phyloP scores from a whole-genome alignment of 1,140 invertebrate genomes.

The Drosophila simulans region DNA sequence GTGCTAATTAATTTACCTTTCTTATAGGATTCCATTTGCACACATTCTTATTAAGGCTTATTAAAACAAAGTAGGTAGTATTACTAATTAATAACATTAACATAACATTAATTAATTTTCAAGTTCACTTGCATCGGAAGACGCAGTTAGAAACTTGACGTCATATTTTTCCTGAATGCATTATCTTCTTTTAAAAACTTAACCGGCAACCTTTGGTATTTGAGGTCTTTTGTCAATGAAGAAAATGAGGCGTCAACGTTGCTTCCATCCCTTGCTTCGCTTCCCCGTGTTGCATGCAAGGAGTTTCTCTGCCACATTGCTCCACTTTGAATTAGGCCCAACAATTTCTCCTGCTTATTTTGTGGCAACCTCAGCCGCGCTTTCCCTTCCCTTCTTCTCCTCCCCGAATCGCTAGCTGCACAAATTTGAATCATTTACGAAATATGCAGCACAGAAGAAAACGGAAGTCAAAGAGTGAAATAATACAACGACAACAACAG shows the following conservation, averaged over 20 bases:
- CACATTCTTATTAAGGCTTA: too few species aligned
- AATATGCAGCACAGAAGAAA: constrained; percentile 65
- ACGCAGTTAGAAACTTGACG: too few species aligned
- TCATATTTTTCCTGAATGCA: too few species aligned
- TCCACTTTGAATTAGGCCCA: constrained; percentile 60
- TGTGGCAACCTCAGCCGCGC: constrained; percentile 14
- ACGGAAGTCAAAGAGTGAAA: constrained; percentile 70
- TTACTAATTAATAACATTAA: too few species aligned
- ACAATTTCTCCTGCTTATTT: constrained; percentile 35
- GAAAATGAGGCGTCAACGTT: constrained; percentile 2
- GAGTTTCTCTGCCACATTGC: constrained; percentile 44
- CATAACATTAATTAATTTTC: too few species aligned
- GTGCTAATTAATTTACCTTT: too few species aligned
- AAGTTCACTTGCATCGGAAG: too few species aligned
- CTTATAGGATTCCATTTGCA: too few species aligned
- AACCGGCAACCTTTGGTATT: background rate
- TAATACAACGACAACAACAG: constrained; percentile 54
- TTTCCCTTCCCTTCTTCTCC: background rate
- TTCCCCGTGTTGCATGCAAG: constrained; percentile 27
- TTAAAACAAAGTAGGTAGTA: too few species aligned
- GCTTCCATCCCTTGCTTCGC: background rate
- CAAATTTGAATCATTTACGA: constrained; percentile 78
- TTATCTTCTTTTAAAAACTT: background rate
- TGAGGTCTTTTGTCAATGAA: constrained; percentile 3
- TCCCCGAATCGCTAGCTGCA: constrained; percentile 18